Evolutionary conservation across 2,113 vertebrate species (phyloP), one percentile per base, ranked within the genome.

Genomic region (Tapirus terrestris): DNA sequence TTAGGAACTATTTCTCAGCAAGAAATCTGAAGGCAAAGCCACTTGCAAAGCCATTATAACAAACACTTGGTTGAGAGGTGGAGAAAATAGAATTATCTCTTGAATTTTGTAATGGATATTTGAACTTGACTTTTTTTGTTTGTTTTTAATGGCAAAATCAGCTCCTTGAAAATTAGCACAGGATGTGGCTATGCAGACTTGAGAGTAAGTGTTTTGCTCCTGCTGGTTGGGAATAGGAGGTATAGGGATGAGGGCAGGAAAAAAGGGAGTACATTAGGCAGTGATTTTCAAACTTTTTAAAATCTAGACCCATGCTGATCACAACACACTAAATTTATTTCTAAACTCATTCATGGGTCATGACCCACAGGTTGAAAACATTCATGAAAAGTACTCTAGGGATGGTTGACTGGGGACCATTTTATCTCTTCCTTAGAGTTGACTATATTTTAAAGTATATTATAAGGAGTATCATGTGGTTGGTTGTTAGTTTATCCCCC

Each of bases 141-240:
- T 51, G 81, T 61, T 33, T 81, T 82, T 5, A 51, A 85, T 92
- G 70, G 68, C n/a, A 80, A 88, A 96, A 82, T 96, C 33, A 95
- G 14, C 82, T 81, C 77, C 79, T 97, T 96, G 67, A 76, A 95
- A 96, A 94, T 97, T 72, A 92, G 39, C 61, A 33, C 67, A 92
- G 79, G 25, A 82, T 60, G 18, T 89, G 61, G 43, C 87, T 73
- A 43, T 88, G 14, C 25, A 83, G 13, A 60, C 56, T 68, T 84
- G 33, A 70, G 33, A 73, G 79, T 67, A 95, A 91, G 45, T 82
- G 39, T 53, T 63, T 73, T 81, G 18, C 36, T 56, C 58, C 75
- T 88, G 68, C 76, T 76, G 56, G 2, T 16, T 90, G 16, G 10
- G 67, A 70, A 33, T 70, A 68, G 56, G 25, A 67, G 61, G 25